Base-by-base conservation (phyloP, 2,888 invertebrate genomes). In the Acrobasis consociella region DNA sequence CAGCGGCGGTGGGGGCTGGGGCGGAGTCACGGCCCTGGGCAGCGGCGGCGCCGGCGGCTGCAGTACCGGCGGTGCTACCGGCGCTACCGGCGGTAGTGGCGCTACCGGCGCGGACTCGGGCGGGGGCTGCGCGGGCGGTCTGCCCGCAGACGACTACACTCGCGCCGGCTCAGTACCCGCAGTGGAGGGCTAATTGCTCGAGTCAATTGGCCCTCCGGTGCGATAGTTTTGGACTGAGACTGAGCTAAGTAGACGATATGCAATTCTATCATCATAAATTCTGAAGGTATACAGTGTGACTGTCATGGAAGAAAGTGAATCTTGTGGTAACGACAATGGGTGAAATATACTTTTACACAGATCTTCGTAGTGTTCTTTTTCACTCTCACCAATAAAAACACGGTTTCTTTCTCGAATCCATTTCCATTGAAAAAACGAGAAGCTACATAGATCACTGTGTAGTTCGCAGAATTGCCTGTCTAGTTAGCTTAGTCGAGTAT, bases 51-150 rank as follows among this genome's bases (percentile, higher is more conserved):
- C 31, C 31, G n/a, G 58, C 22, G 16, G 53, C 58, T 16, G 60
- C 56, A 10, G 58, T 2, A 5, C 31, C 9, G 15, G 49, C 52
- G 17, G 60, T 71, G 91, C 49, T 94, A 94, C 1, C 95, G 96
- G 82, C 94, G 94, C 62, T 93, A 42, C 59, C 65, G 60, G 69
- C 68, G 63, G 68, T 67, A 67, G 75, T 69, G 68, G 70, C 71
- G 67, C 69, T 64, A 58, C 51, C 37, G 60, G 65, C 64, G 49
- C 61, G 52, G 62, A 3, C n/a, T 11, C 69, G 38, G 46, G 67
- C 37, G 56, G 72, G 69, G 72, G 70, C 71, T 71, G 69, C 69
- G 73, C 69, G 66, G 70, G 79, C 78, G 81, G 81, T 82, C 85
- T 83, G 81, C 76, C 83, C 81, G 79, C 76, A 81, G 74, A 82